Evolutionary conservation across 2,113 vertebrate species (phyloP).

Genomic region (Microtus oregoni): DNA sequence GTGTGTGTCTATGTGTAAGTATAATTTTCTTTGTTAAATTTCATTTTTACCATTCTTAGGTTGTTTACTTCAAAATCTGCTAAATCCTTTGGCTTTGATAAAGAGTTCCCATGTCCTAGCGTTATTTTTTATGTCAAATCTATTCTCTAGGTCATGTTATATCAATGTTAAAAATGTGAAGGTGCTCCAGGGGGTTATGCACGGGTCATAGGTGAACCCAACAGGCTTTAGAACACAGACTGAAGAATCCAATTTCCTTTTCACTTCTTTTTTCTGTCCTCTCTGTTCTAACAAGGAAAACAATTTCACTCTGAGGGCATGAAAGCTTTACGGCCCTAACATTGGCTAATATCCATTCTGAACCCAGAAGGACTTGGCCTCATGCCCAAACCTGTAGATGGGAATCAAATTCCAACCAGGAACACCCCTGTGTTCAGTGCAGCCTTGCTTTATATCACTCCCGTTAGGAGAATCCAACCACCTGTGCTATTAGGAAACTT

Average conservation of each 20-base stretch:
- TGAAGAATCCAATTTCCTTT: background rate
- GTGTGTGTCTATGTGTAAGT: background rate
- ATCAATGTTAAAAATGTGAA: background rate
- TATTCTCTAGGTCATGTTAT: background rate
- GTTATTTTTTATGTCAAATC: background rate
- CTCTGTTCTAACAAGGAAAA: background rate
- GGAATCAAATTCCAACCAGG: background rate
- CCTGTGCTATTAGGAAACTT: background rate
- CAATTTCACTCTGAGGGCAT: background rate
- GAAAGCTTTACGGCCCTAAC: background rate
- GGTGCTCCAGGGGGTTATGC: fast-evolving
- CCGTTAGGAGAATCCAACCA: background rate
- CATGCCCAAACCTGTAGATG: background rate
- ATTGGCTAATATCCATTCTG: background rate
- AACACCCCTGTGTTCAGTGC: background rate
- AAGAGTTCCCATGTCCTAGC: background rate
- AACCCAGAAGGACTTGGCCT: background rate
- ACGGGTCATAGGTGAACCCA: background rate
- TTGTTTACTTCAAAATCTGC: no score
- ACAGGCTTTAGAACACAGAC: background rate
- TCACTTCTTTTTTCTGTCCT: background rate
- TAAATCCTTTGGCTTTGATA: background rate
- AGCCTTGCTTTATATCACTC: background rate
- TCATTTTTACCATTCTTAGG: background rate
- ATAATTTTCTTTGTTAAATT: background rate